Percentiles rank a stretch among this genome's conserved stretches.
phyloP scores from a whole-genome alignment of 2,113 vertebrate species.

The Strigops habroptila region DNA sequence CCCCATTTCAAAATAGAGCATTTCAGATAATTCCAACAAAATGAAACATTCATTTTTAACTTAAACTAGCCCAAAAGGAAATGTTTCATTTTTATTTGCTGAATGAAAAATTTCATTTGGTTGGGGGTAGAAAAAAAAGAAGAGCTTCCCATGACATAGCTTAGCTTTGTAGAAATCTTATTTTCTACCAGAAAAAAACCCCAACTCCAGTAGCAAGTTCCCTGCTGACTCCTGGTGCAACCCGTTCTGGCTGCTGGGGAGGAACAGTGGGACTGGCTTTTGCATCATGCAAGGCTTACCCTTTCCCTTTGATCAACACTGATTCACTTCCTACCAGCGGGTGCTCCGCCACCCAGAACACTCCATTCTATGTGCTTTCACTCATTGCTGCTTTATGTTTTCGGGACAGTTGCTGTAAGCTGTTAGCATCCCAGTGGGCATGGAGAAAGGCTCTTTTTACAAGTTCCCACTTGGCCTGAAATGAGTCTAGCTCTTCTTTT shows the following conservation, averaged over 20 bases:
- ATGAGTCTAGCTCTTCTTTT: background rate
- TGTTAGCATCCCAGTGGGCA: conserved; percentile 4
- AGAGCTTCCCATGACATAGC: background rate
- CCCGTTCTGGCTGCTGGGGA: background rate
- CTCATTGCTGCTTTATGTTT: background rate
- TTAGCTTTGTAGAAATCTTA: background rate
- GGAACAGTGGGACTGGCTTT: background rate
- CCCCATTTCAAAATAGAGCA: background rate
- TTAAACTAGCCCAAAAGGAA: background rate
- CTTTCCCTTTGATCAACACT: background rate
- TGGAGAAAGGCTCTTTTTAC: conserved; percentile 24
- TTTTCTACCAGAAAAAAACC: background rate
- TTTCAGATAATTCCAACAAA: background rate
- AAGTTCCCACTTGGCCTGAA: background rate
- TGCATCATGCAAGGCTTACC: background rate
- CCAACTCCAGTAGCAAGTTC: background rate
- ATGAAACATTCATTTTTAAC: background rate
- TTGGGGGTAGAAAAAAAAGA: too few relatives aligned
- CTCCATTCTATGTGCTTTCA: background rate
- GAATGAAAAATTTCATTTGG: background rate
- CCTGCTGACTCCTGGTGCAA: background rate
- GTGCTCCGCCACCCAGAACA: background rate
- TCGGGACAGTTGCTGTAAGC: background rate
- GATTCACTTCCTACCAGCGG: conserved; percentile 2
- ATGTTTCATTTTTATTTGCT: background rate